A percentile compares a stretch with the other conserved stretches of the same genome.
Conservation (phyloP, 2,797 vertebrate genomes). For the Enteromius radiatus region DNA sequence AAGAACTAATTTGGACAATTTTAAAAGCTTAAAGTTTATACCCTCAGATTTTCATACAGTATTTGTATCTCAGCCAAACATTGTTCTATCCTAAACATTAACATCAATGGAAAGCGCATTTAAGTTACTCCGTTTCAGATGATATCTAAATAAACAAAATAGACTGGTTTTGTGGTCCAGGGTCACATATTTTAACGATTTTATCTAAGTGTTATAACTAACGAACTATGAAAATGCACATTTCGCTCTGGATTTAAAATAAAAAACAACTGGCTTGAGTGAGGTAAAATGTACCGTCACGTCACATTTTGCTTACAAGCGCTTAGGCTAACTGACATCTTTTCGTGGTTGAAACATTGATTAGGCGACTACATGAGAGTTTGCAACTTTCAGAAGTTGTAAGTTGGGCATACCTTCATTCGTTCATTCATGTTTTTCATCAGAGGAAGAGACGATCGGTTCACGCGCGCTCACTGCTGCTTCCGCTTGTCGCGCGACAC, state of each 20-base stretch:
- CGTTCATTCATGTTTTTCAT: not conserved
- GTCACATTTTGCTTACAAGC: not conserved
- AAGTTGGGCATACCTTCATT: not conserved
- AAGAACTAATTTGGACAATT: too few species aligned
- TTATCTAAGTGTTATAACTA: not conserved
- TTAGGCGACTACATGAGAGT: not conserved
- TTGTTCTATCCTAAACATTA: too few species aligned
- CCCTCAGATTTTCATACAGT: too few species aligned
- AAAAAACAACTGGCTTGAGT: not conserved
- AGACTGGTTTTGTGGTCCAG: too few species aligned
- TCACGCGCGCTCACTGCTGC: not conserved
- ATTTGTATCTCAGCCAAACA: too few species aligned
- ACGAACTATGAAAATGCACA: not conserved
- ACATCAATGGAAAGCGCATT: too few species aligned
- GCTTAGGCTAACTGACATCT: not conserved
- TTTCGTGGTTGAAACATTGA: not conserved
- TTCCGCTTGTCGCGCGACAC: not conserved
- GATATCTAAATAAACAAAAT: too few species aligned
- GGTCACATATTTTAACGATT: not conserved
- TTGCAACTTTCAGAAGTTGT: not conserved
- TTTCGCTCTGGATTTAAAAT: not conserved
- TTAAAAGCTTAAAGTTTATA: too few species aligned
- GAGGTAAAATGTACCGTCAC: not conserved
- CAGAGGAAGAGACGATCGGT: not conserved
- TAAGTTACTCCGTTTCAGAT: too few species aligned